phyloP scores from a whole-genome alignment of 2,888 invertebrate species.

The Lochmaea crataegi region DNA sequence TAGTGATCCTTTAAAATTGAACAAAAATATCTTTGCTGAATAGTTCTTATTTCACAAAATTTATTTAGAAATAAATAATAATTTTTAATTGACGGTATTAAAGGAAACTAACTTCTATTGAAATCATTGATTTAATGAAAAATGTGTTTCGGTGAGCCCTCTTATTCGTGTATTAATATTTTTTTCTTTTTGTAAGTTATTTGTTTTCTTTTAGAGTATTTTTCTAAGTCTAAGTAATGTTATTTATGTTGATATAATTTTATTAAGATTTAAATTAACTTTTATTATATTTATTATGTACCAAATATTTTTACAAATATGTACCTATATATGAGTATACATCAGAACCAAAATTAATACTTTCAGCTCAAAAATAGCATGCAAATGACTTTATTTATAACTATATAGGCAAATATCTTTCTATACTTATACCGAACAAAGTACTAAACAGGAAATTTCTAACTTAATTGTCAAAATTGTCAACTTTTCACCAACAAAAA shows the following conservation, averaged over 20 bases:
- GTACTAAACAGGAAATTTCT: conserved; percentile 28
- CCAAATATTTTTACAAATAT: conserved; percentile 53
- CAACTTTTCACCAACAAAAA: conserved; percentile 1
- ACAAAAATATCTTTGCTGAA: too few relatives aligned
- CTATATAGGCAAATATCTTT: conserved; percentile 23
- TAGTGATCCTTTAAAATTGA: background rate
- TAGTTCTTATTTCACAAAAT: too few relatives aligned
- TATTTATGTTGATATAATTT: conserved; percentile 59
- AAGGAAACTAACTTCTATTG: background rate
- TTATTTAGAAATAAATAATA: too few relatives aligned
- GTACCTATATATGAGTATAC: conserved; percentile 53
- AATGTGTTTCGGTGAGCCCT: conserved; percentile 8
- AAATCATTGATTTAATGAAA: background rate
- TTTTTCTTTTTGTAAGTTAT: conserved; percentile 52
- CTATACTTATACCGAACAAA: conserved; percentile 21
- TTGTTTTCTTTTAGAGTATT: conserved; percentile 52
- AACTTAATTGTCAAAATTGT: background rate
- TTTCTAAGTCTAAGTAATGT: conserved; percentile 57
- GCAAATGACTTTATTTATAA: conserved; percentile 25
- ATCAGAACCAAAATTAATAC: conserved; percentile 59
- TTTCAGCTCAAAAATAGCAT: conserved; percentile 60
- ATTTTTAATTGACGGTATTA: background rate
- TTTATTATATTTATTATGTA: conserved; percentile 52
- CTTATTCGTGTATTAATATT: conserved; percentile 42
- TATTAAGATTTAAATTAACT: conserved; percentile 49